phyloP scores from a whole-genome alignment of 2,113 vertebrate genomes.

The Morone chrysops region DNA sequence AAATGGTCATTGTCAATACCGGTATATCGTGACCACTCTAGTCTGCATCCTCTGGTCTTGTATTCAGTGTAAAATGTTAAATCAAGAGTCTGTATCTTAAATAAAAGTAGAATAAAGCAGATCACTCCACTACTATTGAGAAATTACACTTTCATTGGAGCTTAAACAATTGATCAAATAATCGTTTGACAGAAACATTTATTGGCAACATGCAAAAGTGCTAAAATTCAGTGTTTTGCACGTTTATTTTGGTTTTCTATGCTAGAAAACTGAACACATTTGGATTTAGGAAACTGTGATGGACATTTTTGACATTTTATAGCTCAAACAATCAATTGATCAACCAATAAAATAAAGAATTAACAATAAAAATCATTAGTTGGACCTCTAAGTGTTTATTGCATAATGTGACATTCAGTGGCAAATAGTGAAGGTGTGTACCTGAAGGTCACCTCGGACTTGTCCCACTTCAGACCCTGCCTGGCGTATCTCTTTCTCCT shows the following conservation, averaged over 20 bases:
- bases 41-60: background rate
- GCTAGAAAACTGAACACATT: no score
- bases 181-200: no score
- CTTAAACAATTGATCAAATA: no score
- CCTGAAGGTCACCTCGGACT: constrained; percentile 92
- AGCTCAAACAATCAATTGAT: background rate
- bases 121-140: background rate
- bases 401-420: background rate
- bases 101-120: background rate
- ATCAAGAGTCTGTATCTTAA: background rate
- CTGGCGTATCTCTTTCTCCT: constrained; percentile 91
- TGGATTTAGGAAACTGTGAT: no score
- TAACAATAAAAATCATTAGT: background rate
- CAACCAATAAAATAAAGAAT: background rate
- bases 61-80: background rate
- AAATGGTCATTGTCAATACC: no score
- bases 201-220: no score
- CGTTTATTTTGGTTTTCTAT: no score
- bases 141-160: background rate
- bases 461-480: constrained; percentile 93
- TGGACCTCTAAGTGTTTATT: background rate
- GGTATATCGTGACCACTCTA: background rate
- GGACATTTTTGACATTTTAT: background rate
- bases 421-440: constrained; percentile 40
- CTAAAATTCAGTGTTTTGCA: no score